A percentile compares a stretch with the other conserved stretches of the same genome.
phyloP scores from a whole-genome alignment of 1,140 invertebrate species.

The Cotesia typhae region DNA sequence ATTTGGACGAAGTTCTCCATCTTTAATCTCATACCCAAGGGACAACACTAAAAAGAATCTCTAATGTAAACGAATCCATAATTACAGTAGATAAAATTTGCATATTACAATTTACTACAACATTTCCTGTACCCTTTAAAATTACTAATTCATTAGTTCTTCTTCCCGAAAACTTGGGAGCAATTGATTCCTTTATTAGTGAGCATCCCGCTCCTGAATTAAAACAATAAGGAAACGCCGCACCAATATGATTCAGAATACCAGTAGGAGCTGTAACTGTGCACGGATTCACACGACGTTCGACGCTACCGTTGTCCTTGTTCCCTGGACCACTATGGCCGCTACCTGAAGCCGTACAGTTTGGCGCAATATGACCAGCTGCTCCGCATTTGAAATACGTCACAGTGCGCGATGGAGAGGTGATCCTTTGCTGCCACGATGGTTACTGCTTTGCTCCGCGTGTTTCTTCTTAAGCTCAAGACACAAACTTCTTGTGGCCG shows the following conservation, averaged over 20 bases:
- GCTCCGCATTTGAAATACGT: no score
- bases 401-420: background rate
- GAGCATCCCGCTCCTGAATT: slow-evolving; percentile 39
- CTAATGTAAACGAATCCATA: background rate
- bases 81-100: background rate
- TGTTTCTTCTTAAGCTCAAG: background rate
- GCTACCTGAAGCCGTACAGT: no score
- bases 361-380: no score
- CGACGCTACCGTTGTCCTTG: no score
- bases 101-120: background rate
- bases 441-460: background rate
- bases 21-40: no score
- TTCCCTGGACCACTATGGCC: no score
- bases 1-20: no score
- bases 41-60: slow-evolving; percentile 28
- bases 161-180: slow-evolving; percentile 29
- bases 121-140: slow-evolving; percentile 25
- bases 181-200: slow-evolving; percentile 29
- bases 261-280: no score
- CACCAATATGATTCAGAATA: no score
- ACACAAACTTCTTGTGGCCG: slow-evolving; percentile 3
- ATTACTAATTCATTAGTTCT: slow-evolving; percentile 12
- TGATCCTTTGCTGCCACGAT: background rate
- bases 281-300: no score
- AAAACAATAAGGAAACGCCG: no score